Evolutionary conservation across 2,113 vertebrate species (phyloP).

Genomic region (Eretmodus cyanostictus): DNA sequence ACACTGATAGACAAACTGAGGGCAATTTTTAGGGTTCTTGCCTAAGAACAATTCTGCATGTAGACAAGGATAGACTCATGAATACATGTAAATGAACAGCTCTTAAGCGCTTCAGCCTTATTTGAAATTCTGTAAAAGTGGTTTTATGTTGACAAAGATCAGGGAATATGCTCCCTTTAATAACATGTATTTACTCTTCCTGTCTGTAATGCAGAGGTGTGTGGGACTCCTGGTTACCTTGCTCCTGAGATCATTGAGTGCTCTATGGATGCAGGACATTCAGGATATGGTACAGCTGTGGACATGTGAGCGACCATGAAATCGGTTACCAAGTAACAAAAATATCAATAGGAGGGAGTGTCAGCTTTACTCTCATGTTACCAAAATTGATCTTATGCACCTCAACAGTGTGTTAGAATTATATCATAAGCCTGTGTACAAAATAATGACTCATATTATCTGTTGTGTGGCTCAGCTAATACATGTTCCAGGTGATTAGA

Average conservation of each 20-base stretch:
- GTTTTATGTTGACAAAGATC: neutral
- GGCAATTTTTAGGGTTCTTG: neutral
- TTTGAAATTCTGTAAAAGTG: neutral
- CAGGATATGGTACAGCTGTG: constrained; percentile 84
- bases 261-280: constrained; percentile 86
- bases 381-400: neutral
- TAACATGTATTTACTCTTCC: neutral
- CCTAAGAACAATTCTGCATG: neutral
- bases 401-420: neutral
- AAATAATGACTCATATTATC: neutral
- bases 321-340: neutral
- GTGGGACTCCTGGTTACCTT: constrained; percentile 91
- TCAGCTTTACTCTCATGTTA: neutral
- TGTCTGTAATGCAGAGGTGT: constrained; percentile 78
- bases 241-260: constrained; percentile 95
- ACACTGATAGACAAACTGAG: neutral
- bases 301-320: constrained; percentile 82
- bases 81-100: neutral
- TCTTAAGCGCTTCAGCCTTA: neutral
- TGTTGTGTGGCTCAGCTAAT: neutral
- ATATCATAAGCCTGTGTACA: neutral
- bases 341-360: neutral
- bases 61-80: neutral
- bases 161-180: neutral
- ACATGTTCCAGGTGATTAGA: neutral